phyloP scores from a whole-genome alignment of 1,140 invertebrate species.

The Scaptomyza pallida region DNA sequence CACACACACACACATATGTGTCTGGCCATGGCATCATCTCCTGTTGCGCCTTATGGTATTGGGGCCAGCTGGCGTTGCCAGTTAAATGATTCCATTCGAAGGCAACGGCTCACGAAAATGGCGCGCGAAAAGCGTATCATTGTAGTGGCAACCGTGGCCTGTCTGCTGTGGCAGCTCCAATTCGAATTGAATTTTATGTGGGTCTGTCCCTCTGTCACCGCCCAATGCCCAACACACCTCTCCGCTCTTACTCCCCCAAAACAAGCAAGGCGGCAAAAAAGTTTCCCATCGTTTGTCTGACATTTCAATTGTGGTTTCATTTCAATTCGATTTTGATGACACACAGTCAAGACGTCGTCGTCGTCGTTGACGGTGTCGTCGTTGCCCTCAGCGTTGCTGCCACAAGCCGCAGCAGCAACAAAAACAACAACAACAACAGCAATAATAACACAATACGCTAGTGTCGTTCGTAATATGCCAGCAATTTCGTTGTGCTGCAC shows the following conservation, averaged over 20 bases:
- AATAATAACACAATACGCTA: conserved; percentile 69
- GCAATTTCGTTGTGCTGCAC: conserved; percentile 72
- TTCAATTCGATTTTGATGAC: conserved; percentile 73
- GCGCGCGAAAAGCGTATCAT: conserved; percentile 63
- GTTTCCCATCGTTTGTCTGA: conserved; percentile 60
- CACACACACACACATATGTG: conserved; percentile 14
- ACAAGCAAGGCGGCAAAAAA: conserved; percentile 32
- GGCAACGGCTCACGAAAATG: conserved; percentile 36
- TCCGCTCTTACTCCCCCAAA: neutral
- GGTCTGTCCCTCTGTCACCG: conserved; percentile 30
- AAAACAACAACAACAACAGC: conserved; percentile 42
- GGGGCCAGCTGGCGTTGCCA: conserved; percentile 8
- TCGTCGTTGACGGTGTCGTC: no score
- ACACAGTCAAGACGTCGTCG: conserved; percentile 65
- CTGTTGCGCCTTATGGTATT: conserved; percentile 58
- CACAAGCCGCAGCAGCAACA: conserved; percentile 43
- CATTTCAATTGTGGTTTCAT: conserved; percentile 76
- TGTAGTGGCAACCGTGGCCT: conserved; percentile 21
- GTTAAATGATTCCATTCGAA: conserved; percentile 30
- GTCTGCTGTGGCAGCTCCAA: conserved; percentile 33
- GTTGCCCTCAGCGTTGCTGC: conserved; percentile 23
- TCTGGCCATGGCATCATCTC: conserved; percentile 52
- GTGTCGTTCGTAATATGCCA: conserved; percentile 76
- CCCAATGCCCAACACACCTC: neutral
- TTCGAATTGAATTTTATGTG: conserved; percentile 65